Conservation (phyloP, 2,113 vertebrate genomes). For the Potamarius usumacintae region DNA sequence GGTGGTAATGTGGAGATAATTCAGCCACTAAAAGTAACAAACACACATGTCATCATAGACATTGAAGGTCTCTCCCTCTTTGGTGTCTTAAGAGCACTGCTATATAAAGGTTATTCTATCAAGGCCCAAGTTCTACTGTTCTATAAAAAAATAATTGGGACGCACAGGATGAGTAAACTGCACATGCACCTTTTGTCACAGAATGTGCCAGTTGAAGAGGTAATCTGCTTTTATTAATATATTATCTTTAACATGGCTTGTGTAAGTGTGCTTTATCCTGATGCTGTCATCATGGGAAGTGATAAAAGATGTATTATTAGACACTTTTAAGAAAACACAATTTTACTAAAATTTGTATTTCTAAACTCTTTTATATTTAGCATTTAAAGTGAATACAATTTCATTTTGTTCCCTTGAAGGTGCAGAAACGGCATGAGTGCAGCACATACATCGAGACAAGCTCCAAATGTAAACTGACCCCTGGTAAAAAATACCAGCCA, state of each 20-base stretch:
- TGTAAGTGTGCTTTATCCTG: background rate
- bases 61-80: constrained; percentile 24
- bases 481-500: constrained; percentile 15
- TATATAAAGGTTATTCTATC: background rate
- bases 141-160: background rate
- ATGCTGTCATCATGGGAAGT: background rate
- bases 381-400: background rate
- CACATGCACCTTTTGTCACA: constrained; percentile 26
- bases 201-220: constrained; percentile 15
- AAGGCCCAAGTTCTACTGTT: constrained; percentile 45
- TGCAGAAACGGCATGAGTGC: background rate
- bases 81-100: constrained; percentile 6
- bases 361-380: background rate
- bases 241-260: background rate
- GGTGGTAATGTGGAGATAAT: constrained; percentile 18
- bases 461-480: background rate
- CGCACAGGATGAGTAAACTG: background rate
- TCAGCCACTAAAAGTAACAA: constrained; percentile 26
- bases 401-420: background rate
- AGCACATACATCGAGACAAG: background rate
- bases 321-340: background rate
- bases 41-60: constrained; percentile 22
- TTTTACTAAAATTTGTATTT: background rate
- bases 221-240: background rate
- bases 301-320: background rate